Base-by-base conservation (phyloP, 2,888 invertebrate genomes). In the Holacanthella duospinosa region DNA sequence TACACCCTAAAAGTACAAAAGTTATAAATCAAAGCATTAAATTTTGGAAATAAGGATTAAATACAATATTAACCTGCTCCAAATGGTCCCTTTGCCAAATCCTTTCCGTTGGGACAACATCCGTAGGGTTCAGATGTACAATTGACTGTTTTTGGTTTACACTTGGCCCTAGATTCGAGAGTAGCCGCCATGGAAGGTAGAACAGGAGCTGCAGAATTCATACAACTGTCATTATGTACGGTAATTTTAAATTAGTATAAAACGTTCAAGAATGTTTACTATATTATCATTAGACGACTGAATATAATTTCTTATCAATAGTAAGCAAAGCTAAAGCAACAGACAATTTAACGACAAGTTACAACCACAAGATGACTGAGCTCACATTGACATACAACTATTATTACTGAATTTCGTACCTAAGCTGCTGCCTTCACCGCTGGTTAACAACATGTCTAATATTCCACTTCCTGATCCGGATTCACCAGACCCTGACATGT, bases 51-150 rank as follows among this genome's bases (percentile, higher is more conserved):
- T 6, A 16, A 12, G 48, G 48, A 48, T n/a, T 48, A n/a, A 9
- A 9, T 21, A 36, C 6, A 54, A 29, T 53, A 27, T n/a, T 44
- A 21, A 25, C 29, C 54, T 63, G 75, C 82, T 85, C 86, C 86
- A 72, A 91, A 92, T 16, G 91, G 89, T 74, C 91, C 94, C 73
- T 81, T 80, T 12, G 93, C 93, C 4, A 82, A 75, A 0, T 86
- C 87, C 66, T 83, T 82, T 48, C 84, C 85, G 76, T 93, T 91
- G 29, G 86, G 85, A 75, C 94, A 94, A 75, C 94, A 94, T 2
- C 93, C 93, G 74, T 85, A 91, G 72, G 81, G 77, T 9, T 85
- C 81, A 16, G 79, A 81, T 19, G 79, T 79, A 73, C 91, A 91
- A 62, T 74, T 73, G n/a, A 63, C 63, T 28, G 55, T 57, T 0